Evolutionary conservation across 2,888 invertebrate genomes (phyloP).

Genomic region (Maniola hyperantus): DNA sequence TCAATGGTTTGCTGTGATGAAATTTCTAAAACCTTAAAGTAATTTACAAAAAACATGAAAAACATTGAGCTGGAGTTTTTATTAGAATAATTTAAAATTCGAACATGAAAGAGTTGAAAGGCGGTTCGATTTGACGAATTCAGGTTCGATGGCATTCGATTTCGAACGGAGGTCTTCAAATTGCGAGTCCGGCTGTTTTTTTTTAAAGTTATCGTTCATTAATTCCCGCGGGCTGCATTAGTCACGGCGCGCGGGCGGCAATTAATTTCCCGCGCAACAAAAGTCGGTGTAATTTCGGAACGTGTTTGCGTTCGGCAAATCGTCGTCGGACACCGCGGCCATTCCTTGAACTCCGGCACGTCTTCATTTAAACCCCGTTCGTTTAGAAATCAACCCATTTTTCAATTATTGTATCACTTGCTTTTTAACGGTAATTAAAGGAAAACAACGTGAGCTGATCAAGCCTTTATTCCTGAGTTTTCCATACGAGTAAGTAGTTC

Average conservation of each 20-base stretch:
- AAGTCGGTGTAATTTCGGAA: slow-evolving; percentile 26
- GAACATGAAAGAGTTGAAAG: slow-evolving; percentile 32
- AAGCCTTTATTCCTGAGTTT: no score
- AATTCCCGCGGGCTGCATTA: slow-evolving; percentile 26
- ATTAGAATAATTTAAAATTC: neutral
- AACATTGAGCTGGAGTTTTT: no score
- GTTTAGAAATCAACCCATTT: neutral
- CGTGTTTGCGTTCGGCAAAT: slow-evolving; percentile 20
- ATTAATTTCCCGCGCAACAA: slow-evolving; percentile 35
- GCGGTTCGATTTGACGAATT: slow-evolving; percentile 54
- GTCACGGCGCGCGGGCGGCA: slow-evolving; percentile 37
- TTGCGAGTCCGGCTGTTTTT: slow-evolving; percentile 22
- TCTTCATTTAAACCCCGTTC: slow-evolving; percentile 50
- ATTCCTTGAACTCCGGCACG: slow-evolving; percentile 34
- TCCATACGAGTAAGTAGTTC: no score
- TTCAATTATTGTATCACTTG: no score
- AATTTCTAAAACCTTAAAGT: neutral
- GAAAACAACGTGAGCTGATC: no score
- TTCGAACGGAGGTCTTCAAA: slow-evolving; percentile 24
- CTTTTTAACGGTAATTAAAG: no score
- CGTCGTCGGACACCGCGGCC: slow-evolving; percentile 13
- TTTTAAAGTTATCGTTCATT: slow-evolving; percentile 28
- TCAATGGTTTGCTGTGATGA: no score
- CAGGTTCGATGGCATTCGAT: slow-evolving; percentile 22
- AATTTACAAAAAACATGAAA: neutral